A percentile compares a stretch with the other conserved stretches of the same genome.
These are phyloP conservation scores for Semaprochilodus insignis DNA, from an alignment of 2,797 vertebrate genomes.

Conservation along the genomic window DNA sequence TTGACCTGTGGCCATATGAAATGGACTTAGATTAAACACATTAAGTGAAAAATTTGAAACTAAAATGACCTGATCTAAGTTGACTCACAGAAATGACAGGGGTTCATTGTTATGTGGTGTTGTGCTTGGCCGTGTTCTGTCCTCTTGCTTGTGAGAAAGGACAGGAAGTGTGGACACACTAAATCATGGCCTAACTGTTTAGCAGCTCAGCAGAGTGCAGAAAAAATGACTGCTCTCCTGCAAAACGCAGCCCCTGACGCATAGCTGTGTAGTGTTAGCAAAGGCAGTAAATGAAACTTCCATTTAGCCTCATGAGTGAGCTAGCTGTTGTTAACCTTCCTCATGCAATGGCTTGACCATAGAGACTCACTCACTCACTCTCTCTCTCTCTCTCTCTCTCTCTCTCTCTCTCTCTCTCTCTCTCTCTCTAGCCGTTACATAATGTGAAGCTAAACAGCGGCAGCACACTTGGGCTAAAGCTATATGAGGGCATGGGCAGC, in stretches of 20 bases:
- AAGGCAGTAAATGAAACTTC: slow-evolving; percentile 26
- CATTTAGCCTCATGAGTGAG: slow-evolving; percentile 43
- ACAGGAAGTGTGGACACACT: background rate
- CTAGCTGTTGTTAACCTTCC: slow-evolving; percentile 25
- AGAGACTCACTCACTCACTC: background rate
- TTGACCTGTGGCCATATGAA: too few relatives aligned
- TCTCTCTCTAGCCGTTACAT: background rate
- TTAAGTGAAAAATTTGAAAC: too few relatives aligned
- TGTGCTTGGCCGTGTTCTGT: background rate
- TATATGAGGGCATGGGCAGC: slow-evolving; percentile 9
- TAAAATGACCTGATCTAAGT: too few relatives aligned
- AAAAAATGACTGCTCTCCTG: slow-evolving; percentile 19
- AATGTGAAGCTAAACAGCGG: slow-evolving; percentile 25
- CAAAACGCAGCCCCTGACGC: background rate
- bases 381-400: background rate
- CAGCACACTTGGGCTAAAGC: slow-evolving; percentile 8
- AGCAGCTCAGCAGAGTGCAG: slow-evolving; percentile 9
- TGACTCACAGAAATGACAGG: too few relatives aligned
- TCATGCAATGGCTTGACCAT: slow-evolving; percentile 27
- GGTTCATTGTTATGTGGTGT: background rate
- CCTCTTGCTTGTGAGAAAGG: background rate
- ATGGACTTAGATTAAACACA: too few relatives aligned
- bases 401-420: background rate
- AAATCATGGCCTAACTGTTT: slow-evolving; percentile 34
- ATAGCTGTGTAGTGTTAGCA: slow-evolving; percentile 4